Conservation (phyloP, 2,797 vertebrate genomes). For the Eidolon dupreanum region DNA sequence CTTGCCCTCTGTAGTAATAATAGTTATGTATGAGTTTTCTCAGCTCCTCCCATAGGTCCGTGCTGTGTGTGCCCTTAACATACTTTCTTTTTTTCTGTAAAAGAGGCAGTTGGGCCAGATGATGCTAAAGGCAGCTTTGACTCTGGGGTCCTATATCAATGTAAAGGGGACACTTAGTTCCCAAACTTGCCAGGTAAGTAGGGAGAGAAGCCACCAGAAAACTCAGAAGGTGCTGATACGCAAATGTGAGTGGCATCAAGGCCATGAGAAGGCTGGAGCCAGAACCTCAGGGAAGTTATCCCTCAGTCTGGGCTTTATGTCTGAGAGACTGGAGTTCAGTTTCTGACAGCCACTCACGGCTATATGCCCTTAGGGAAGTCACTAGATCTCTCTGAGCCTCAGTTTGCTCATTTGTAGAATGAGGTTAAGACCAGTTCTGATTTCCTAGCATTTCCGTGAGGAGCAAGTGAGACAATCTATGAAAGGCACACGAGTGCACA, state of each 20-base stretch:
- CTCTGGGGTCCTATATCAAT: not conserved
- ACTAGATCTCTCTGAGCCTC: not conserved
- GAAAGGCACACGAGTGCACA: not conserved
- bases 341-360: not conserved
- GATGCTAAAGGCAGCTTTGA: not conserved
- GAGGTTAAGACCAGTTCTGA: not conserved
- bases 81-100: not conserved
- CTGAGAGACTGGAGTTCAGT: not conserved
- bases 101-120: not conserved
- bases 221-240: not conserved
- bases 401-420: not conserved
- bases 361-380: not conserved
- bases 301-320: not conserved
- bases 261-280: not conserved
- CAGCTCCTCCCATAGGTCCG: not conserved
- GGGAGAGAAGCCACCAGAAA: not conserved
- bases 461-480: not conserved
- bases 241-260: not conserved
- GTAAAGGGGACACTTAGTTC: not conserved
- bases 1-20: not conserved
- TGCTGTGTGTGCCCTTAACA: not conserved
- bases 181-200: not conserved
- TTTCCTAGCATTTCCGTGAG: not conserved
- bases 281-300: not conserved
- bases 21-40: not conserved